phyloP scores from a whole-genome alignment of 92 coral and sea anemone species.

The Micromussa lordhowensis region DNA sequence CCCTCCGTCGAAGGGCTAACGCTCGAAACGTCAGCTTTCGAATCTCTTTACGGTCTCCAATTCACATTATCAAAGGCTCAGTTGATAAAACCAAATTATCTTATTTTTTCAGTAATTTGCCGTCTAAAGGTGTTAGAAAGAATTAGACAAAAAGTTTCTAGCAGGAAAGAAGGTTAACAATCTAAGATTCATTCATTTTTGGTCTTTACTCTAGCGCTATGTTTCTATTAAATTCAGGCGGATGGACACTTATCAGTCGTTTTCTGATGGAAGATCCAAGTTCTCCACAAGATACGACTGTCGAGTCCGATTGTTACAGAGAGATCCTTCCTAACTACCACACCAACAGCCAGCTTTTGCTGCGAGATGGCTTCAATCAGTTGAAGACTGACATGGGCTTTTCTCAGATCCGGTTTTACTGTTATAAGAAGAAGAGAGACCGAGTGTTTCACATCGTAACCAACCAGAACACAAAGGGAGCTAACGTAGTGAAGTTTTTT shows the following conservation, averaged over 20 bases:
- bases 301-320: background rate
- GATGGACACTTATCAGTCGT: conserved; percentile 16
- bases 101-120: no score
- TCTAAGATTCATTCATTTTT: no score
- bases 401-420: conserved; percentile 61
- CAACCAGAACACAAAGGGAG: conserved; percentile 24
- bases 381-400: conserved; percentile 56
- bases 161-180: no score
- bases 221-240: conserved; percentile 5
- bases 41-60: no score
- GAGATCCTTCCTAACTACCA: background rate
- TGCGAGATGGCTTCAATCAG: conserved; percentile 9
- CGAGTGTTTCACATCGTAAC: conserved; percentile 70
- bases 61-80: no score
- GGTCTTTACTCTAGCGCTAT: no score
- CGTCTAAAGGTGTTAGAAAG: no score
- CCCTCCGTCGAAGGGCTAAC: no score
- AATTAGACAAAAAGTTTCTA: no score
- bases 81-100: no score
- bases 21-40: no score
- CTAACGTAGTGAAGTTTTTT: conserved; percentile 39
- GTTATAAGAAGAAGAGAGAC: conserved; percentile 36
- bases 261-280: background rate
- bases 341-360: background rate
- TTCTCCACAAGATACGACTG: background rate